phyloP scores from a whole-genome alignment of 1,140 invertebrate species.

The Proctacanthus coquilletti region DNA sequence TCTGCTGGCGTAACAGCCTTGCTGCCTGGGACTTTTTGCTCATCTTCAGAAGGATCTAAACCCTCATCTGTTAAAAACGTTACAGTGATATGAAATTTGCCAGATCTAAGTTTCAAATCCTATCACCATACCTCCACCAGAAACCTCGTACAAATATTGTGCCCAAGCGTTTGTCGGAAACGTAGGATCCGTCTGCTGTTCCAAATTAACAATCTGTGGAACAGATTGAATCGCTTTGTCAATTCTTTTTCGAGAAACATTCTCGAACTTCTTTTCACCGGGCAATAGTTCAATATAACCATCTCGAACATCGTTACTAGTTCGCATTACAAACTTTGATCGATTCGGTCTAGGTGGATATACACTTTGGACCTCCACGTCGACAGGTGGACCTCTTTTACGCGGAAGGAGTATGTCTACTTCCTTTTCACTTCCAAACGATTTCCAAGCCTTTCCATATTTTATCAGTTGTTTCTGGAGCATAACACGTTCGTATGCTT shows the following conservation, averaged over 20 bases:
- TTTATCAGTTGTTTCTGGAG: conserved; percentile 45
- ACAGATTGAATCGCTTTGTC: conserved; percentile 37
- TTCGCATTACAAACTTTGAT: conserved; percentile 27
- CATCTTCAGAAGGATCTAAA: conserved; percentile 16
- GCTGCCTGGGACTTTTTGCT: conserved; percentile 7
- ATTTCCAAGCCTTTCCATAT: conserved; percentile 38
- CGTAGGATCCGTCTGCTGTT: conserved; percentile 46
- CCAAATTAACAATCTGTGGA: conserved; percentile 24
- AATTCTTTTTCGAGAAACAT: conserved; percentile 37
- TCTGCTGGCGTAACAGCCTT: conserved; percentile 2
- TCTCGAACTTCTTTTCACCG: conserved; percentile 36
- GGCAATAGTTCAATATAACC: conserved; percentile 47
- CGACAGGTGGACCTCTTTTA: conserved; percentile 38
- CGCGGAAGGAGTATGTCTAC: conserved; percentile 36
- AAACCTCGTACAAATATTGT: conserved; percentile 38
- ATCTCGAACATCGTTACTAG: conserved; percentile 40
- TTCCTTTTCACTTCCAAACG: conserved; percentile 45
- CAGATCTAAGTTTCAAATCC: too few species aligned
- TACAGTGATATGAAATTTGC: background rate
- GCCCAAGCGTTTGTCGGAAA: conserved; percentile 49
- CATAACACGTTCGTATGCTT: conserved; percentile 42
- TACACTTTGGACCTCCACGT: conserved; percentile 44
- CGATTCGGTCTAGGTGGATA: conserved; percentile 38
- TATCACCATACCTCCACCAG: conserved; percentile 19
- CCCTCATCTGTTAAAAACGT: conserved; percentile 18